These are phyloP conservation scores for Pyrrhia umbra DNA, from an alignment of 2,888 invertebrate genomes.

Conservation along the genomic window DNA sequence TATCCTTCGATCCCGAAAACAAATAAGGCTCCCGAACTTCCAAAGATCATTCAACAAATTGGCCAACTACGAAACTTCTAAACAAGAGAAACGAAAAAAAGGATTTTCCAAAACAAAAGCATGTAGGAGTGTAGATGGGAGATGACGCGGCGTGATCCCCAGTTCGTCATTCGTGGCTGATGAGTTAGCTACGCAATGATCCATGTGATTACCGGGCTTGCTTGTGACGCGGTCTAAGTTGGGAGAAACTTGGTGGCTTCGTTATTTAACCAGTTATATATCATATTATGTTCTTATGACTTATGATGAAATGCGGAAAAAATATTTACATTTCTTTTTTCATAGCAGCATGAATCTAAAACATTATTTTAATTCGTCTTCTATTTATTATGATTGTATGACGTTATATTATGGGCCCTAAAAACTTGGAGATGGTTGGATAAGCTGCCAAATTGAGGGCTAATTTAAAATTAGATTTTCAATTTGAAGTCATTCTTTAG, in stretches of 20 bases:
- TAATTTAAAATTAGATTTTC: too few species aligned
- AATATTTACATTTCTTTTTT: too few species aligned
- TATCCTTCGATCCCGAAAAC: constrained; percentile 45
- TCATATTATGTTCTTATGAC: too few species aligned
- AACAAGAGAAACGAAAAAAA: constrained; percentile 39
- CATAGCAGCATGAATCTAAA: neutral
- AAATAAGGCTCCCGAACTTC: constrained; percentile 48
- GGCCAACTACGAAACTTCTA: constrained; percentile 43
- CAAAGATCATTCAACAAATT: constrained; percentile 40
- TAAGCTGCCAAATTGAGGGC: too few species aligned
- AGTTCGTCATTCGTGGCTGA: constrained; percentile 71
- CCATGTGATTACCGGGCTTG: constrained; percentile 72
- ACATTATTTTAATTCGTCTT: too few species aligned
- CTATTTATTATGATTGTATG: too few species aligned
- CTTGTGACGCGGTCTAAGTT: constrained; percentile 40
- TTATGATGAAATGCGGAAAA: too few species aligned
- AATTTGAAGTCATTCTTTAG: too few species aligned
- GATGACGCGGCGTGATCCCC: constrained; percentile 68
- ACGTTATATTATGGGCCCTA: too few species aligned
- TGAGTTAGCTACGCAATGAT: constrained; percentile 72
- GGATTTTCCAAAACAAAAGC: constrained; percentile 55
- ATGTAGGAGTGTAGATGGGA: constrained; percentile 50
- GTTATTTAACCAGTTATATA: neutral
- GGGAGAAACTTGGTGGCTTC: neutral
- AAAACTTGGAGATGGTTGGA: too few species aligned